These are phyloP conservation scores for Chelonia mydas DNA, from an alignment of 2,797 vertebrate genomes.

Conservation along the genomic window DNA sequence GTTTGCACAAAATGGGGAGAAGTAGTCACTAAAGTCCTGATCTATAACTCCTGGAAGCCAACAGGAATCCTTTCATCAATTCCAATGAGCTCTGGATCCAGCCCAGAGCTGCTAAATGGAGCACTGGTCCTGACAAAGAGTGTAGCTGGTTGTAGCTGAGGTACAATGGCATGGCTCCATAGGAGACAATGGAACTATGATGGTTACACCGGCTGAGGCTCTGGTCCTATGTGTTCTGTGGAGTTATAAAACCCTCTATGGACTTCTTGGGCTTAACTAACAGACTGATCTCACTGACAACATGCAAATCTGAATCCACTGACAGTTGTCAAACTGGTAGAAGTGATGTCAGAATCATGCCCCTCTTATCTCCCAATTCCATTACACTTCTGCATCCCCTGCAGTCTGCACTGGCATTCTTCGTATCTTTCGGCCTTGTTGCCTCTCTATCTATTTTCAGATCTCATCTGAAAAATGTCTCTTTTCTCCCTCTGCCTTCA, in stretches of 20 bases:
- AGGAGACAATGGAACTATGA: background rate
- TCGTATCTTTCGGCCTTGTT: background rate
- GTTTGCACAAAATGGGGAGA: background rate
- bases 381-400: background rate
- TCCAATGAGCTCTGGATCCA: background rate
- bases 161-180: background rate
- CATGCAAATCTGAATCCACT: background rate
- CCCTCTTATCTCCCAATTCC: background rate
- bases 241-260: background rate
- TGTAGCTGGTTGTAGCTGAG: rapidly evolving
- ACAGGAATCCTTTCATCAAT: background rate
- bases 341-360: background rate
- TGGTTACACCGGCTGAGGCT: background rate
- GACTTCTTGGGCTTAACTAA: background rate
- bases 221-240: background rate
- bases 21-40: background rate
- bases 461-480: background rate
- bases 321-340: background rate
- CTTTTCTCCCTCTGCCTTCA: background rate
- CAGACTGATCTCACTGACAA: background rate
- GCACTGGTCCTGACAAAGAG: background rate
- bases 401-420: background rate
- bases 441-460: conserved; percentile 31
- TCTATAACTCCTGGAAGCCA: background rate
- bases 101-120: background rate